Evolutionary conservation across 2,113 vertebrate species (phyloP), one percentile per base, ranked within the genome.

Genomic region (Amphiprion percula): DNA sequence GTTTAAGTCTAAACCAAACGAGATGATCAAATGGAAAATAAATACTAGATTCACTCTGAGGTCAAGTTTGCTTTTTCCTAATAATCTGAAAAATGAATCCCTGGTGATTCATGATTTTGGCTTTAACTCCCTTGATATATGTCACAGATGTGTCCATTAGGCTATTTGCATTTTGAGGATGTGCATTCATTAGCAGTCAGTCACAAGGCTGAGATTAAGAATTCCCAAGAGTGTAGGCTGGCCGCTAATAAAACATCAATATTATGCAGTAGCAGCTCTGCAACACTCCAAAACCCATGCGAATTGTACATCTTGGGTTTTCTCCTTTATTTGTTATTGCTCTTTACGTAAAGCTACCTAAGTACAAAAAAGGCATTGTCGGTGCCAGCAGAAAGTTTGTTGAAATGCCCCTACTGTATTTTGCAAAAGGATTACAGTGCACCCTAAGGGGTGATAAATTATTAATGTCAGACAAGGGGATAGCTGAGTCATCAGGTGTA

Each of bases 401-500:
- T 60, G 44, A 7, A 47, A 64, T 24, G 26, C 9, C 39, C 21
- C 26, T 11, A 7, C 41, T 61, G 33, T 7, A 21, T 68, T 55
- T 8, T 80, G 47, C 50, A 49, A 62, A 12, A 68, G 6, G n/a
- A 19, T 23, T 47, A 26, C 21, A 50, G 21, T 64, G n/a, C 46
- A 21, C 49, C 53, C 30, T 50, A 33, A 24, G 19, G 21, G 26
- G 23, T 41, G 50, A 70, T 89, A 17, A 82, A 88, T 84, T 84
- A 86, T 87, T 78, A 46, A 86, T 21, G 70, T 49, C 56, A 65
- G 24, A 70, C 26, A 17, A 12, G 33, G 49, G 23, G 24, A 54
- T 28, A 72, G 78, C 66, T 79, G 80, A 90, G 85, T 89, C 86
- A 90, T 80, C 50, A 61, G 7, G 33, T 53, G 46, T 10, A 16